Evolutionary conservation across 2,888 invertebrate species (phyloP), one percentile per base, ranked within the genome.

Genomic region (Chloroclystis v-ata): DNA sequence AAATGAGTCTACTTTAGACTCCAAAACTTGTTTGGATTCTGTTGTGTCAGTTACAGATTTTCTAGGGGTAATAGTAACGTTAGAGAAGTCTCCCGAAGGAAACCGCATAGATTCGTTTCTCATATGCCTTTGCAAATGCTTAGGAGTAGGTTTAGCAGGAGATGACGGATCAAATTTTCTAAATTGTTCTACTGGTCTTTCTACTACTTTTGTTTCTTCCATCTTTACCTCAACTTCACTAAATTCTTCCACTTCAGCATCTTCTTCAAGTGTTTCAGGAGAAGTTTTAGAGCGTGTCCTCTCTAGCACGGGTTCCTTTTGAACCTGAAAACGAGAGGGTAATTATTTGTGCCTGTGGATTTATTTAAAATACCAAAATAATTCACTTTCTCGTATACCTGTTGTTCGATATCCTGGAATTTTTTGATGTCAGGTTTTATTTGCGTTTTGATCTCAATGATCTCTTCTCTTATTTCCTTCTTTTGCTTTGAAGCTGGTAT

Each of bases 401-500:
- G 85, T 66, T 85, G 85, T 54, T 87, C 87, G 52, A 88, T 87
- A 49, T 83, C 86, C 28, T 89, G 89, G 60, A 88, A 88, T 60
- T 88, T 89, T 49, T 87, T 89, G 2, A 89, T 88, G 16, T 89
- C 88, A 0, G 88, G 89, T 69, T 87, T 89, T 6, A 89, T 93
- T 81, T 93, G 93, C 38, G 92, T 89, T 67, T 90, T 92, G 25
- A 92, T 92, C 74, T 92, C 91, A 45, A 90, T 90, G 9, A 93
- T 93, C 80, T 93, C 93, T 75, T 92, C 92, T 28, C 91, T 90
- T 29, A 93, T 92, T 84, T 93, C 93, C 61, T 90, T 92, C 62
- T 93, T 91, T 67, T 93, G 93, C 59, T 92, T 90, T 2, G 93
- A 93, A 2, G 93, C 92, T 7, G 93, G 92, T 60, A 93, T 90